Conservation (phyloP, 1,140 invertebrate genomes). For the Trichogramma pretiosum region DNA sequence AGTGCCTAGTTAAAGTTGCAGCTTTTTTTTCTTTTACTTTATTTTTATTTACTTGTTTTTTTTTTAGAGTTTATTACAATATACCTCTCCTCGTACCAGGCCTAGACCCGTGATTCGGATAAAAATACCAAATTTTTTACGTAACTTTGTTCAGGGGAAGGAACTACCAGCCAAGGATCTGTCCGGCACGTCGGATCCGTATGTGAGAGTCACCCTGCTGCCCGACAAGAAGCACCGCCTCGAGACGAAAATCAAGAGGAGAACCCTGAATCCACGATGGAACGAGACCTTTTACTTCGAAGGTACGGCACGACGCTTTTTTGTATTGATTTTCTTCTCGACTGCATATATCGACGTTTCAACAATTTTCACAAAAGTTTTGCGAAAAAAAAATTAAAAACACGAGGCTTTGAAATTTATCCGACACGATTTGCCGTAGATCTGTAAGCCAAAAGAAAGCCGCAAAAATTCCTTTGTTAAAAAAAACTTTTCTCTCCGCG, state of each 20-base stretch:
- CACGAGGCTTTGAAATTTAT: too few species aligned
- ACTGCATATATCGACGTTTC: too few species aligned
- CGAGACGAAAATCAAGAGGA: constrained; percentile 92
- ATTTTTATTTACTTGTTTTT: background rate
- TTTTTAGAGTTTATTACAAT: background rate
- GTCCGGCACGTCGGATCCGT: constrained; percentile 88
- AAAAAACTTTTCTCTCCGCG: too few species aligned
- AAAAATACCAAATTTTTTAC: background rate
- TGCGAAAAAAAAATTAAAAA: too few species aligned
- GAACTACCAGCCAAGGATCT: constrained; percentile 90
- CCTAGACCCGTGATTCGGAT: too few species aligned
- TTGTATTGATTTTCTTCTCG: too few species aligned
- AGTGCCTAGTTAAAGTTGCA: background rate
- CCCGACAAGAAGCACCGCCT: constrained; percentile 94
- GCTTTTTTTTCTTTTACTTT: background rate
- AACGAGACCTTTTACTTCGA: constrained; percentile 98
- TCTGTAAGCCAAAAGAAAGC: too few species aligned
- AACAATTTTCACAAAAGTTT: too few species aligned
- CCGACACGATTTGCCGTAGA: too few species aligned
- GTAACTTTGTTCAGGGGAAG: constrained; percentile 63
- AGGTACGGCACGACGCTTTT: too few species aligned
- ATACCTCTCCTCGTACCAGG: too few species aligned
- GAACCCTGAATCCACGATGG: constrained; percentile 92
- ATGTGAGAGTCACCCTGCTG: constrained; percentile 83
- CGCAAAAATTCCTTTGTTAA: too few species aligned